A percentile compares a stretch with the other conserved stretches of the same genome.
phyloP scores from a whole-genome alignment of 2,113 vertebrate genomes.

The Tylochromis polylepis region DNA sequence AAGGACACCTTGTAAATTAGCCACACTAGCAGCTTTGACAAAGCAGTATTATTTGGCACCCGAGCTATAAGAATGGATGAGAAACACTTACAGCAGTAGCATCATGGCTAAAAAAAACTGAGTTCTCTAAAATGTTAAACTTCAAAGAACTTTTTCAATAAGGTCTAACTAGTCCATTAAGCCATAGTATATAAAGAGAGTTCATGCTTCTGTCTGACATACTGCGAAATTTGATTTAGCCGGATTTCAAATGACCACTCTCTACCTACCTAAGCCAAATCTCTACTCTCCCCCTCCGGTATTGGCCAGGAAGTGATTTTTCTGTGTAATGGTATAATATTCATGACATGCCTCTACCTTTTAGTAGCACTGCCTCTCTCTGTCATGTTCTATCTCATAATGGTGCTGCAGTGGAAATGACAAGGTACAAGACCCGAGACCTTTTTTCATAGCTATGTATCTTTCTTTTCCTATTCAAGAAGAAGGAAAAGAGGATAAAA shows the following conservation, averaged over 20 bases:
- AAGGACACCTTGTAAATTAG: not conserved
- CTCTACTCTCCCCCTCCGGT: not conserved
- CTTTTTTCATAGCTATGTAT: not conserved
- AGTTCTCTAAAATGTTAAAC: not conserved
- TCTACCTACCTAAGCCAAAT: not conserved
- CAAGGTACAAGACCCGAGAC: conserved; percentile 13
- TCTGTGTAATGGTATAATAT: conserved; percentile 44
- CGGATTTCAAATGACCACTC: not conserved
- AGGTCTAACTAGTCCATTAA: not conserved
- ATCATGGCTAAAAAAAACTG: not conserved
- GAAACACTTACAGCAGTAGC: not conserved
- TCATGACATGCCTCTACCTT: conserved; percentile 37
- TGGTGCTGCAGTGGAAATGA: conserved; percentile 6
- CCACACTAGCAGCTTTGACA: not conserved
- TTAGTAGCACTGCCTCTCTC: conserved; percentile 15
- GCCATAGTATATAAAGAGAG: not conserved
- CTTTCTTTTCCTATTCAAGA: not conserved
- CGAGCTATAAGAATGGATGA: not conserved
- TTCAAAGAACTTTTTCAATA: not conserved
- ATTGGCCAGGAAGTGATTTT: conserved; percentile 4
- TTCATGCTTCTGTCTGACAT: not conserved
- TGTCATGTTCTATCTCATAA: conserved; percentile 44
- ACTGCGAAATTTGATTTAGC: not conserved
- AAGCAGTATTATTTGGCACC: not conserved
- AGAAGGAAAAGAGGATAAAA: not conserved